Evolutionary conservation across 53 echinoderm and acorn worm species (phyloP), one percentile per base, ranked within the genome.

Genomic region (Hippasteria phrygiana): DNA sequence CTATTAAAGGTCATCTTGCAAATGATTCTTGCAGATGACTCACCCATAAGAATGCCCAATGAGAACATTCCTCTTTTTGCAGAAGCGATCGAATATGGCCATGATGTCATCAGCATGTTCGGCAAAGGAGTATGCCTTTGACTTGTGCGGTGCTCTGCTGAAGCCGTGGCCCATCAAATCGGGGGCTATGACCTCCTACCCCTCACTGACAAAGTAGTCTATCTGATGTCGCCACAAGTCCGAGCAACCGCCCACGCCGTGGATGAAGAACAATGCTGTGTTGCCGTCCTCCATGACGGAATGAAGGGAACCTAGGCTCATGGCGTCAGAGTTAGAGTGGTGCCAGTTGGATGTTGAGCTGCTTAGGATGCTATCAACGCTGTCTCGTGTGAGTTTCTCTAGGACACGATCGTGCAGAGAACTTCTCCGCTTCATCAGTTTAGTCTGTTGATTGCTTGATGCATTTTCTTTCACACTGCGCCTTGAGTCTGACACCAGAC

Each of bases 41-140:
- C 87, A 97, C 97, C 97, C 97, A 91, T 97, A 97, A 7, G 97
- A 97, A 88, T 97, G 97, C 7, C 97, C 97, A 72, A 97, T 89
- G 27, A 97, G 92, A 42, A 97, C 88, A 78, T 97, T 97, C 73
- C 94, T 87, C 71, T 94, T 92, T 79, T 92, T 95, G 70, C 91
- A 67, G 50, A 54, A 95, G 47, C 75, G 87, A 81, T 97, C 97
- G 95, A 97, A 97, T 17, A 97, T 45, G 32, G 94, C 92, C 71
- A 97, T 64, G 69, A 81, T 79, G 62, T 97, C 97, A 17, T 91
- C 76, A 11, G 93, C 90, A n/a, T 95, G 66, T 76, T 95, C 95
- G 28, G 55, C 36, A 45, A 97, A 97, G 55, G 90, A 78, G 74
- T 97, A 97, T 6, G 95, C 95, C 27, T 94, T 88, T 5, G 78